Percentiles rank a stretch among this genome's conserved stretches.
These are phyloP conservation scores for Streptopelia turtur DNA, from an alignment of 2,797 vertebrate genomes.

Conservation along the genomic window DNA sequence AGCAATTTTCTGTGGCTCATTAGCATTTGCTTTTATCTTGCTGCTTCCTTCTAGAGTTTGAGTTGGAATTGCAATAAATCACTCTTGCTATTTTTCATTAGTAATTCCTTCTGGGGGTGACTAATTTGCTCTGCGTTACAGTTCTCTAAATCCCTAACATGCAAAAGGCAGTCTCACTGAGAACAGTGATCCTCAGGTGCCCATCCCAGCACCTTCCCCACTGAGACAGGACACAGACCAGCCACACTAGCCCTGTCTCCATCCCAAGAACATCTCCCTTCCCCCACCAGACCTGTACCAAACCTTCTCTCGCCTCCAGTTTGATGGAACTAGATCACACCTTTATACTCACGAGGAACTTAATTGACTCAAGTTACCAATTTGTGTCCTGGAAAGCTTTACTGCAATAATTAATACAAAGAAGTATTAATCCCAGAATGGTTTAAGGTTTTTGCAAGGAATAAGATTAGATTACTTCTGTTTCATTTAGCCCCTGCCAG, in stretches of 20 bases:
- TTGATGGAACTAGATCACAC: background rate
- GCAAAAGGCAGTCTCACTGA: background rate
- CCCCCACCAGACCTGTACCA: background rate
- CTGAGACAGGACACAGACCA: background rate
- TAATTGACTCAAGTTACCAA: background rate
- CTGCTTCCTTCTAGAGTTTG: background rate
- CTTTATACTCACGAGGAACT: background rate
- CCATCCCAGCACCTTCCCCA: background rate
- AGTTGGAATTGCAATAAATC: background rate
- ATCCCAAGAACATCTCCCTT: background rate
- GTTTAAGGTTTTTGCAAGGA: background rate
- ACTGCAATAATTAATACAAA: background rate
- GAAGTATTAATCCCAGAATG: background rate
- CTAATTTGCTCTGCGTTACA: background rate
- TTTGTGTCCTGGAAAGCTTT: background rate
- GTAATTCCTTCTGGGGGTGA: background rate
- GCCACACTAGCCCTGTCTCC: background rate
- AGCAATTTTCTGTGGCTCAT: background rate
- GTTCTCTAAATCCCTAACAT: background rate
- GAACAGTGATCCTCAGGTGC: rapidly evolving
- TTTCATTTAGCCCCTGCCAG: background rate
- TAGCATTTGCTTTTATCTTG: background rate
- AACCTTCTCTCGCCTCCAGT: background rate
- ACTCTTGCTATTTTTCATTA: background rate
- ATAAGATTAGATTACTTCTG: background rate